Percentiles rank a stretch among this genome's conserved stretches.
These are phyloP conservation scores for Macaria liturata DNA, from an alignment of 2,888 invertebrate species.

Conservation along the genomic window DNA sequence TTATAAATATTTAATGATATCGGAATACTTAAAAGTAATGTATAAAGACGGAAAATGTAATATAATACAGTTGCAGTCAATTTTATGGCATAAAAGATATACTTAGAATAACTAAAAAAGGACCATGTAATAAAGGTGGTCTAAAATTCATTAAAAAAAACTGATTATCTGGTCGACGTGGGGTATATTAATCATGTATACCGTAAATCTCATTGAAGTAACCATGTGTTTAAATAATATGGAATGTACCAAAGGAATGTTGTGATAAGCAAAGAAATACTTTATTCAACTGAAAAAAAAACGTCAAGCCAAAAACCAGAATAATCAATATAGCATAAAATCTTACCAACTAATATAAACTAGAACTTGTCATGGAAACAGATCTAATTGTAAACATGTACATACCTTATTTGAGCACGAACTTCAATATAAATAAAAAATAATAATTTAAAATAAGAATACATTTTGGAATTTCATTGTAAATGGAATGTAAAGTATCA, in stretches of 20 bases:
- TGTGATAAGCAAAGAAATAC: not conserved
- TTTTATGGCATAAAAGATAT: slow-evolving; percentile 35
- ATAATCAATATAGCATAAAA: slow-evolving; percentile 22
- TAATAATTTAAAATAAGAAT: slow-evolving; percentile 34
- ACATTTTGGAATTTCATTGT: slow-evolving; percentile 31
- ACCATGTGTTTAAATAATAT: no score
- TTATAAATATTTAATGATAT: no score
- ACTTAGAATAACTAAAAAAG: slow-evolving; percentile 9
- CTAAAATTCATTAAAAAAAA: not conserved
- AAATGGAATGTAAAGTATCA: slow-evolving; percentile 27
- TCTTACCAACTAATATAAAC: slow-evolving; percentile 40
- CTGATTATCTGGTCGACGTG: not conserved
- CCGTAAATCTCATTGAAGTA: no score
- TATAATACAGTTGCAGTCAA: slow-evolving; percentile 25
- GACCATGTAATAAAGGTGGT: slow-evolving; percentile 11
- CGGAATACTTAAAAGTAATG: slow-evolving; percentile 23
- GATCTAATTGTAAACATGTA: slow-evolving; percentile 37
- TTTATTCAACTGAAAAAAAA: not conserved
- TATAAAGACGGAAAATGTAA: slow-evolving; percentile 43
- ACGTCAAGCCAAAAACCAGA: slow-evolving; percentile 16
- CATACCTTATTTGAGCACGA: slow-evolving; percentile 47
- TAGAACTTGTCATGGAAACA: slow-evolving; percentile 48
- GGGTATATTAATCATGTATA: no score
- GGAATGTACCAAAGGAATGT: not conserved
- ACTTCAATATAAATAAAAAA: slow-evolving; percentile 28